Evolutionary conservation across 92 coral and sea anemone genomes (phyloP).

Genomic region (Umimayanthus chanpuru): DNA sequence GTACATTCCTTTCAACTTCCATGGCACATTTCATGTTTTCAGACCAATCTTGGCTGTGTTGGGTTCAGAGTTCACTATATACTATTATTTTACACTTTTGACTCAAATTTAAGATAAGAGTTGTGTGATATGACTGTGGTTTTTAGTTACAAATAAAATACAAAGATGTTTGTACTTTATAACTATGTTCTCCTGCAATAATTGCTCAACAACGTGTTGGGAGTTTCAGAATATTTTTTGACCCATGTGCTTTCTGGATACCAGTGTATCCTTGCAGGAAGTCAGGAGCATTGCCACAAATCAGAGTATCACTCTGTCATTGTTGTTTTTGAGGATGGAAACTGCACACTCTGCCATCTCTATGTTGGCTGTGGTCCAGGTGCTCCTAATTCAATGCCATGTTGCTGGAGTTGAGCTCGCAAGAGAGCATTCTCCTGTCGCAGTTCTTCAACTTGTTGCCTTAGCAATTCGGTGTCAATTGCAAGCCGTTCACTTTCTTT

Average conservation of each 20-base stretch:
- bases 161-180: neutral
- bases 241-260: neutral
- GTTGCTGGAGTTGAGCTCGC: conserved; percentile 90
- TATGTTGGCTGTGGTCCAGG: conserved; percentile 37
- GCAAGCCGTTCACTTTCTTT: conserved; percentile 88
- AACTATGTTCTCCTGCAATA: neutral
- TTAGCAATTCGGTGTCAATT: conserved; percentile 80
- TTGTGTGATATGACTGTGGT: neutral
- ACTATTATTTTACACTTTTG: neutral
- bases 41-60: neutral
- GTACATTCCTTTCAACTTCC: too few relatives aligned
- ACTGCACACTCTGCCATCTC: neutral
- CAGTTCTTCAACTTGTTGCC: conserved; percentile 95
- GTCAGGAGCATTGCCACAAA: neutral
- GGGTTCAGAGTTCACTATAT: neutral
- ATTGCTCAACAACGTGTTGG: neutral
- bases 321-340: neutral
- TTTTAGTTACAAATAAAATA: neutral
- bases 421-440: conserved; percentile 91
- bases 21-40: neutral
- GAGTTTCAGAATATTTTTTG: neutral
- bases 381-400: conserved; percentile 87
- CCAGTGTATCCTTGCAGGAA: neutral
- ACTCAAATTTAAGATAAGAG: neutral
- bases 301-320: too few relatives aligned